These are phyloP conservation scores for Cololabis saira DNA, from an alignment of 2,113 vertebrate species.

Conservation along the genomic window DNA sequence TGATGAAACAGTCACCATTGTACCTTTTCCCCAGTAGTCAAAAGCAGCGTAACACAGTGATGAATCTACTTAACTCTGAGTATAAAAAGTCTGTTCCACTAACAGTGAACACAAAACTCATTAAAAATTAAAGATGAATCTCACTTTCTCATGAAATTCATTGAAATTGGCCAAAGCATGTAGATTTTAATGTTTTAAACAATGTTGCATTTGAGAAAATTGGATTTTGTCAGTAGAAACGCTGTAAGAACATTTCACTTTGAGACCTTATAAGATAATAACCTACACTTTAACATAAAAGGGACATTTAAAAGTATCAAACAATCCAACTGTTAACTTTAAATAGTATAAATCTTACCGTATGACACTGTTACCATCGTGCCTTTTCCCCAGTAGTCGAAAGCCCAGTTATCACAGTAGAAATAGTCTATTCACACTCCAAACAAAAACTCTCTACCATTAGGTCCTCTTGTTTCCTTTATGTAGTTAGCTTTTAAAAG, in stretches of 20 bases:
- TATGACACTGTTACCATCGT: constrained; percentile 46
- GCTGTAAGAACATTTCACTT: no score
- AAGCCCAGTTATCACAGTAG: constrained; percentile 55
- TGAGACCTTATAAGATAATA: no score
- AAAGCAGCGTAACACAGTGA: constrained; percentile 44
- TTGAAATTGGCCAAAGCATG: background rate
- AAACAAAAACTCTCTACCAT: constrained; percentile 22
- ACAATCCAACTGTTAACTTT: background rate
- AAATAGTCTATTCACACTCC: background rate
- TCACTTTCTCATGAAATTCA: background rate
- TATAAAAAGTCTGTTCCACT: background rate
- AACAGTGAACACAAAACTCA: background rate
- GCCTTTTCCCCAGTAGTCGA: constrained; percentile 57
- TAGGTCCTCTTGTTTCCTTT: background rate
- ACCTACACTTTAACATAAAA: background rate
- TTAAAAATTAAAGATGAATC: background rate
- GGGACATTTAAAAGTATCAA: background rate
- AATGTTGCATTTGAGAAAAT: no score
- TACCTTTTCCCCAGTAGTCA: constrained; percentile 57
- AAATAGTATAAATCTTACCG: constrained; percentile 37
- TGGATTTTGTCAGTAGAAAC: no score
- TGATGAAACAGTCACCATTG: constrained; percentile 41
- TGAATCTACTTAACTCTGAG: constrained; percentile 12
- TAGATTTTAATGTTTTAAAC: constrained; percentile 2
- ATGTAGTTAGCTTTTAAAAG: background rate